Percentiles rank a stretch among this genome's conserved stretches.
Evolutionary conservation across 2,888 invertebrate genomes (phyloP).

Genomic region (Neocrepidodera transversa): DNA sequence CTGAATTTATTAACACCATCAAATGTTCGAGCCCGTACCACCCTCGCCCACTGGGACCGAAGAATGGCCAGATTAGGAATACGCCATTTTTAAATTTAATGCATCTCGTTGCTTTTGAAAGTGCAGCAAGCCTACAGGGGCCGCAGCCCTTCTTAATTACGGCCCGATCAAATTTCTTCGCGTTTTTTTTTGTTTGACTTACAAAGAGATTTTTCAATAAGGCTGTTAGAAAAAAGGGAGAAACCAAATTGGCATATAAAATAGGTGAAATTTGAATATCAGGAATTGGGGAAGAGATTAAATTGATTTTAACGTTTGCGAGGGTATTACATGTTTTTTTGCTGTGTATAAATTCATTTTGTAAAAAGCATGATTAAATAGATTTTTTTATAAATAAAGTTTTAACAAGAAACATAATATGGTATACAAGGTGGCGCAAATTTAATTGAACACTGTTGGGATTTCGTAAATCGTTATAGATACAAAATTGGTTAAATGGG

Average conservation of each 20-base stretch:
- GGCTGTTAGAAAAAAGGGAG: slow-evolving; percentile 24
- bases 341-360: too few species aligned
- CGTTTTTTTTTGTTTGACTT: slow-evolving; percentile 15
- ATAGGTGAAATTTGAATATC: slow-evolving; percentile 13
- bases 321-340: too few species aligned
- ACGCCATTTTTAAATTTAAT: slow-evolving; percentile 44
- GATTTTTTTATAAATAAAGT: too few species aligned
- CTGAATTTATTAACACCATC: slow-evolving; percentile 42
- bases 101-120: slow-evolving; percentile 32
- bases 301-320: neutral
- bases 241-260: slow-evolving; percentile 10
- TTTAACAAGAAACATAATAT: too few species aligned
- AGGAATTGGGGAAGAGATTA: neutral
- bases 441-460: too few species aligned
- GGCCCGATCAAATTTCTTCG: slow-evolving; percentile 30
- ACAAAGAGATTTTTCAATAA: slow-evolving; percentile 16
- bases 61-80: slow-evolving; percentile 45
- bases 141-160: slow-evolving; percentile 27
- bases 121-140: slow-evolving; percentile 21
- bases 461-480: too few species aligned
- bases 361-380: too few species aligned
- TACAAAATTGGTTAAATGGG: too few species aligned
- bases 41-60: slow-evolving; percentile 41
- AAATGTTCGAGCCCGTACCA: slow-evolving; percentile 35
- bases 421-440: too few species aligned